A percentile compares a stretch with the other conserved stretches of the same genome.
Evolutionary conservation across 2,888 invertebrate genomes (phyloP).

Genomic region (Cybosia mesomella): DNA sequence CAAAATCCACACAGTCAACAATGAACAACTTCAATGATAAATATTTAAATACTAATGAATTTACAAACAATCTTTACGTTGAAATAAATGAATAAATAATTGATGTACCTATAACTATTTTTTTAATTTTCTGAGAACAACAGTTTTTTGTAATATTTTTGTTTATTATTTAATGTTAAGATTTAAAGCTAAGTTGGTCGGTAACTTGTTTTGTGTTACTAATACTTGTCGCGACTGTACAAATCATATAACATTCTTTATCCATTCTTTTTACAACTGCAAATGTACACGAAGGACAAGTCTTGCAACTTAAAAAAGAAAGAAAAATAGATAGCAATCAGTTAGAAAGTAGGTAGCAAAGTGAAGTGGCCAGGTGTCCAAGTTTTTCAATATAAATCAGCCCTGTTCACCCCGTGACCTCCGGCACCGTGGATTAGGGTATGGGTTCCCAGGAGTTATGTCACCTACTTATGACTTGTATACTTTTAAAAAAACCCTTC

Average conservation of each 20-base stretch:
- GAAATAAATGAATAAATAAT: too few species aligned
- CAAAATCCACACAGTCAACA: too few species aligned
- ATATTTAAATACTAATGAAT: too few species aligned
- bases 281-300: neutral
- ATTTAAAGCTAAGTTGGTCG: too few species aligned
- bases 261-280: neutral
- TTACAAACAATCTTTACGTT: too few species aligned
- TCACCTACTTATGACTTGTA: constrained; percentile 48
- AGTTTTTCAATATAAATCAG: constrained; percentile 60
- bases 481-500: constrained; percentile 33
- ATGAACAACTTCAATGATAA: too few species aligned
- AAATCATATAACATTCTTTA: neutral
- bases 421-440: constrained; percentile 60
- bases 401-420: constrained; percentile 61
- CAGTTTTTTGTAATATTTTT: too few species aligned
- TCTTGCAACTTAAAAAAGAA: neutral
- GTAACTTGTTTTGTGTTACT: too few species aligned
- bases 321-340: constrained; percentile 13
- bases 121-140: too few species aligned
- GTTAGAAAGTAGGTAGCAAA: neutral
- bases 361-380: constrained; percentile 54
- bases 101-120: too few species aligned
- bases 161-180: too few species aligned
- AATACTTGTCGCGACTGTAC: too few species aligned
- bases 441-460: constrained; percentile 61